Evolutionary conservation across 2,113 vertebrate genomes (phyloP), one percentile per base, ranked within the genome.

Genomic region (Chaetops frenatus): DNA sequence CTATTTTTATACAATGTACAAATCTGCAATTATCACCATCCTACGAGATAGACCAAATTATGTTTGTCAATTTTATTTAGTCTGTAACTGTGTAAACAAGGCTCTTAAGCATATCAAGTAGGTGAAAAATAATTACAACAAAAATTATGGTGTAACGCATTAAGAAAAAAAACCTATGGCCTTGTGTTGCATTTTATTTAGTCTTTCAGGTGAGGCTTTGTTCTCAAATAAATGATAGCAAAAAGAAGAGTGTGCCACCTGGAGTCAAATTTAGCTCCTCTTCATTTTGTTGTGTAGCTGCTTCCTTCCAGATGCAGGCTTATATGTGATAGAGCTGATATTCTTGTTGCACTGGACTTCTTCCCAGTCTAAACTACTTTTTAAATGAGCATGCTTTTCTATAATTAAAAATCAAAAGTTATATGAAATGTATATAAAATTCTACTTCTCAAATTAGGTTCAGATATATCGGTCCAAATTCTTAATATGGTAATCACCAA

Each of bases 31-130:
- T 95, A 94, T 73, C 61, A 57, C 81, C 90, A 95, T 62, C 50
- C 53, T 65, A 80, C 81, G 86, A 96, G 80, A 92, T 24, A 94
- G 31, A 35, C 36, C 85, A 84, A 92, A 44, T 84, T 89, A 58
- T 54, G 79, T 95, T 97, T 95, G 28, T 93, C 91, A 88, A 85
- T 73, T 90, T 94, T 96, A 95, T 96, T 97, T 96, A 84, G 81
- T 77, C 64, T 76, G 71, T 54, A 90, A 56, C 71, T 74, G 71
- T 82, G 36, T 83, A 81, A 95, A 77, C 40, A 91, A 62, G 94
- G 53, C 82, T 65, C 40, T 90, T 90, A 95, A 90, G 72, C 40
- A 66, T n/a, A 91, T 57, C 73, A 91, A 90, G 86, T 24, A 90
- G 48, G 77, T 91, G 78, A 91, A 90, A 89, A 67, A 73, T 31